These are phyloP conservation scores for Nomada fabriciana DNA, from an alignment of 2,888 invertebrate species.

Conservation along the genomic window DNA sequence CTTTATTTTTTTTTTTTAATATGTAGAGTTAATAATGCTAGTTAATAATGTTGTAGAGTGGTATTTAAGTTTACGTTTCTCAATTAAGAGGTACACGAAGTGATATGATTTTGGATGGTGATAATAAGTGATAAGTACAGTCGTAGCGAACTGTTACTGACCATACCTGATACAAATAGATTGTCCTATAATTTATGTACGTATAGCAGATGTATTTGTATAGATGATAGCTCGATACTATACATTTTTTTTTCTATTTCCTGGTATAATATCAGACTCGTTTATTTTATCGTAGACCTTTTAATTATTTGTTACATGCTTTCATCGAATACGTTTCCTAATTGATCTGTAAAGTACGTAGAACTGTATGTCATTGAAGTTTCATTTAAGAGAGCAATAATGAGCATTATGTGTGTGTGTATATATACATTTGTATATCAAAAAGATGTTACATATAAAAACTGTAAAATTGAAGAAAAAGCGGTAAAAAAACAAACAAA, in stretches of 20 bases:
- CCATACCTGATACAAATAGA: constrained; percentile 17
- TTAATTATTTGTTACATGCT: neutral
- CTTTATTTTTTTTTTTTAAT: neutral
- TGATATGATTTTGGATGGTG: constrained; percentile 39
- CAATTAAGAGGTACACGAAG: constrained; percentile 12
- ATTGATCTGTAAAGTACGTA: constrained; percentile 5
- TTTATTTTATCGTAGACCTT: neutral
- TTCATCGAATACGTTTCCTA: neutral
- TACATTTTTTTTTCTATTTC: no score
- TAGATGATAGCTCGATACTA: constrained; percentile 1
- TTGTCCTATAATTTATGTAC: constrained; percentile 30
- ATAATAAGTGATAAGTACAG: constrained; percentile 32
- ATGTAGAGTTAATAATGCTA: neutral
- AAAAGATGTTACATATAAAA: constrained; percentile 25
- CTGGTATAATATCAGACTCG: neutral
- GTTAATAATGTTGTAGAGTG: constrained; percentile 5
- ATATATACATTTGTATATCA: constrained; percentile 22
- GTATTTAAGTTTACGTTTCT: constrained; percentile 16
- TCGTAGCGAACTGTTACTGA: constrained; percentile 18
- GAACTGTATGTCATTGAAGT: neutral
- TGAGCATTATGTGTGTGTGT: constrained; percentile 28
- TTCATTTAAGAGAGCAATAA: constrained; percentile 13
- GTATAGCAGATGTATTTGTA: constrained; percentile 18
- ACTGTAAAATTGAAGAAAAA: neutral
- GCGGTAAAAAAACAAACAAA: neutral